Evolutionary conservation across 2,113 vertebrate species (phyloP).

Genomic region (Eulemur macaco): DNA sequence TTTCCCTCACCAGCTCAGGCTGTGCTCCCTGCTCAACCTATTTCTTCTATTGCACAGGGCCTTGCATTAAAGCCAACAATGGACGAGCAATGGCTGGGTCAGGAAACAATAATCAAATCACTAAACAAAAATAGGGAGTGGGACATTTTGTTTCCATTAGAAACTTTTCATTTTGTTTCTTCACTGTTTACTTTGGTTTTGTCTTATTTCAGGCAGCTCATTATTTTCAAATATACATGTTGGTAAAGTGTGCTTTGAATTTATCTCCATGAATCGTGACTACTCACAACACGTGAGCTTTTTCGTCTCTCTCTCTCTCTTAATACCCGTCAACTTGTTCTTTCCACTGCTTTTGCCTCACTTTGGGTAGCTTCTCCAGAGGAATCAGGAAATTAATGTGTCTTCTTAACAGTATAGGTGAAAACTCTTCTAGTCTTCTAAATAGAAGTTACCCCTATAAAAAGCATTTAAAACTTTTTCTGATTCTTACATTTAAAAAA

Average conservation of each 20-base stretch:
- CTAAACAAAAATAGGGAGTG: background rate
- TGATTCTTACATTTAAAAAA: background rate
- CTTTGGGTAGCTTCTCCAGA: background rate
- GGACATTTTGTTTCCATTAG: background rate
- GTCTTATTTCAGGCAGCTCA: background rate
- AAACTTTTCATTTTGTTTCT: background rate
- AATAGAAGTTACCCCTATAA: background rate
- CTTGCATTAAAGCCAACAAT: background rate
- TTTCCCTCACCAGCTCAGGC: background rate
- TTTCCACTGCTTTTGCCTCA: background rate
- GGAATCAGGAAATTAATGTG: background rate
- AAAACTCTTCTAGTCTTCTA: background rate
- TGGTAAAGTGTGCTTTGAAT: background rate
- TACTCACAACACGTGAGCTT: background rate
- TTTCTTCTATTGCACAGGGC: background rate
- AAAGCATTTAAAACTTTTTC: background rate
- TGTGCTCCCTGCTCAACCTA: background rate
- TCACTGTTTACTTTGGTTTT: background rate
- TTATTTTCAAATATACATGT: background rate
- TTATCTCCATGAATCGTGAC: background rate
- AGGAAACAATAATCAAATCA: background rate
- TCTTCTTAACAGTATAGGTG: background rate
- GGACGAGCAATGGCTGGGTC: background rate
- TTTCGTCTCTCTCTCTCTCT: background rate
- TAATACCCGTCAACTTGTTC: background rate